A percentile compares a stretch with the other conserved stretches of the same genome.
phyloP scores from a whole-genome alignment of 2,113 vertebrate species.

The Vireo altiloquus region DNA sequence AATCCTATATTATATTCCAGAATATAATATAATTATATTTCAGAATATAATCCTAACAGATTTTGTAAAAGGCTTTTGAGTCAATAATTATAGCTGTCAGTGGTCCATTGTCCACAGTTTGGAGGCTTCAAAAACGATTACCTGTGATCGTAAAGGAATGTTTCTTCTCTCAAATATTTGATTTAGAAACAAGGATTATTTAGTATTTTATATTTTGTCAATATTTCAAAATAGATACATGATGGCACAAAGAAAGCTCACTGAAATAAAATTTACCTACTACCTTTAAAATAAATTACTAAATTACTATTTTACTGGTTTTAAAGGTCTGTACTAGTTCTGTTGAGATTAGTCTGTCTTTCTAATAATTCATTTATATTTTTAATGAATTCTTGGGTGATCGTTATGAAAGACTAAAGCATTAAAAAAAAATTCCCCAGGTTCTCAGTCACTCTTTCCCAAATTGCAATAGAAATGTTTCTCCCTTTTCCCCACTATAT shows the following conservation, averaged over 20 bases:
- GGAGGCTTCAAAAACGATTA: not conserved
- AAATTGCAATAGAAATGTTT: not conserved
- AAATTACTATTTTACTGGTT: not conserved
- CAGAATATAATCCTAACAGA: not conserved
- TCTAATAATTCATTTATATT: not conserved
- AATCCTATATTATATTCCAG: no score
- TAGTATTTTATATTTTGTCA: not conserved
- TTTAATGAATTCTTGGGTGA: not conserved
- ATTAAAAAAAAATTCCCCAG: not conserved
- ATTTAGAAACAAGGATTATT: not conserved
- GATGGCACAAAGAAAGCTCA: not conserved
- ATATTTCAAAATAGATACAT: not conserved
- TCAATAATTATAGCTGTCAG: not conserved
- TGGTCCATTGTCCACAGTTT: not conserved
- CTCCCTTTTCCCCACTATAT: fast-evolving
- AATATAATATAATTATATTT: no score
- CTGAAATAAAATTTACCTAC: not conserved
- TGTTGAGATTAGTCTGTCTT: not conserved
- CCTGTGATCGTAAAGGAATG: not conserved
- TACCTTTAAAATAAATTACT: not conserved
- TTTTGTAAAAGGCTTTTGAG: not conserved
- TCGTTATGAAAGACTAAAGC: not conserved
- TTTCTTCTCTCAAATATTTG: not conserved
- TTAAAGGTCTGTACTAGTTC: not conserved
- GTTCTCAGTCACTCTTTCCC: not conserved